Conservation (phyloP, 2,113 vertebrate species). For the Zosterops lateralis region DNA sequence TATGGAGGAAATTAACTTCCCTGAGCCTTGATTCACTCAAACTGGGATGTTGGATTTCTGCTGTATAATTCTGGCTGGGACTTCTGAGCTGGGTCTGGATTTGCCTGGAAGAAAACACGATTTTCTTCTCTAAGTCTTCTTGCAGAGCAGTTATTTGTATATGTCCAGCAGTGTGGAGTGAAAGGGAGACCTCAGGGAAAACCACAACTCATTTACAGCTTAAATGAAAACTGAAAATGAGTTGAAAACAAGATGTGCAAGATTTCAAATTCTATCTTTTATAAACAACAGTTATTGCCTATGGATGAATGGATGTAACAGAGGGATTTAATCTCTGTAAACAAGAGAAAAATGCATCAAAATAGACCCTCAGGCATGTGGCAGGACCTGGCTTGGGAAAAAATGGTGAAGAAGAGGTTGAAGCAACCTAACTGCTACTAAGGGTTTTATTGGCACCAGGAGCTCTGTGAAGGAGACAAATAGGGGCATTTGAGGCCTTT, state of each 20-base stretch:
- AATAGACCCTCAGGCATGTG: not conserved
- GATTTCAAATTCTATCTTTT: not conserved
- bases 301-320: not conserved
- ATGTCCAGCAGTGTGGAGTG: not conserved
- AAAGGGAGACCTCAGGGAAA: constrained; percentile 18
- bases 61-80: not conserved
- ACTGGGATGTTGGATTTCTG: not conserved
- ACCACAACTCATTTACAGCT: constrained; percentile 1
- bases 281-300: constrained; percentile 3
- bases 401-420: not conserved
- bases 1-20: not conserved
- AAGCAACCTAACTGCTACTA: not conserved
- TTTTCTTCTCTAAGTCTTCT: not conserved
- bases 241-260: not conserved
- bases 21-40: not conserved
- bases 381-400: not conserved
- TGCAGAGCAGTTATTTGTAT: not conserved
- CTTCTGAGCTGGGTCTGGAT: not conserved
- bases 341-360: constrained; percentile 13
- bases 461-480: not conserved
- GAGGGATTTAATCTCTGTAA: constrained; percentile 31
- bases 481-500: not conserved
- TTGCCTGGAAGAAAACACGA: not conserved
- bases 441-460: constrained; percentile 9
- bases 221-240: constrained; percentile 5